Evolutionary conservation across 2,888 invertebrate species (phyloP).

Genomic region (Liposcelis brunnea): DNA sequence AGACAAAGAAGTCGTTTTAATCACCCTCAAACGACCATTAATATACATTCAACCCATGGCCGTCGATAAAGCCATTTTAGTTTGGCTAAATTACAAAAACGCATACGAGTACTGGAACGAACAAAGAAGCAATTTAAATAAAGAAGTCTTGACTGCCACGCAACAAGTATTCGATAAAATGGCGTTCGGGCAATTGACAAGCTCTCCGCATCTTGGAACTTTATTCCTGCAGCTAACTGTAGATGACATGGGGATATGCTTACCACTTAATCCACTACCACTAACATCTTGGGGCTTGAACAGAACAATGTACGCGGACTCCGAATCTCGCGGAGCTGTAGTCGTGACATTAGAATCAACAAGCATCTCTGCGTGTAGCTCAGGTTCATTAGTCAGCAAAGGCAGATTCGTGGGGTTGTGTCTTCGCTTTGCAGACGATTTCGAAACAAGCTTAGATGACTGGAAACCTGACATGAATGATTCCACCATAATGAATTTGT

Average conservation of each 20-base stretch:
- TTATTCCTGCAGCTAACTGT: conserved; percentile 86
- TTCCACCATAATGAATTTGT: conserved; percentile 67
- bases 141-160: conserved; percentile 63
- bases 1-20: conserved; percentile 74
- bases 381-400: conserved; percentile 88
- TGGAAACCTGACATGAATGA: conserved; percentile 86
- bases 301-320: conserved; percentile 44
- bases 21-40: conserved; percentile 81
- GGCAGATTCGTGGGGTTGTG: conserved; percentile 79
- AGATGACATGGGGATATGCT: conserved; percentile 90
- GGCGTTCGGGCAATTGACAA: conserved; percentile 60
- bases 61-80: conserved; percentile 92
- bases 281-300: conserved; percentile 45
- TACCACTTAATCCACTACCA: conserved; percentile 74
- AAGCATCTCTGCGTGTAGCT: conserved; percentile 88
- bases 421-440: conserved; percentile 90
- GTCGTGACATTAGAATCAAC: conserved; percentile 92
- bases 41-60: conserved; percentile 95
- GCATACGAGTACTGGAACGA: conserved; percentile 99
- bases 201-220: conserved; percentile 69
- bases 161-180: conserved; percentile 58
- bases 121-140: conserved; percentile 78
- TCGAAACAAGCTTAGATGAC: conserved; percentile 89
- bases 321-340: conserved; percentile 74
- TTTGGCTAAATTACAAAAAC: conserved; percentile 98